phyloP scores from a whole-genome alignment of 2,888 invertebrate genomes.

The Tanaodytes sp. region DNA sequence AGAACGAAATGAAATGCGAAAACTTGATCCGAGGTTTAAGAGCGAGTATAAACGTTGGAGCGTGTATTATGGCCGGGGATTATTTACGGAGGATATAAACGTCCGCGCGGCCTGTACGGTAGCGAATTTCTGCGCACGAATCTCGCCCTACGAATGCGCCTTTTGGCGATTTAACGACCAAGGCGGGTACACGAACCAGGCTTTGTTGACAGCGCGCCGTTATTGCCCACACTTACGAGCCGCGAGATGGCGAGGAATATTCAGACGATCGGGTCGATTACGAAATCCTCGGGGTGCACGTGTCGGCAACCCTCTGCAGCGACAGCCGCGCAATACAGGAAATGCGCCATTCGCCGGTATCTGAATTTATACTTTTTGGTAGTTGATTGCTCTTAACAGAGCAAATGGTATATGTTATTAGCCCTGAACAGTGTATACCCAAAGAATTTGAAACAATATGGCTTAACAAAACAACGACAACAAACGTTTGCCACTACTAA shows the following conservation, averaged over 20 bases:
- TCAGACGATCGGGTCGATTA: slow-evolving; percentile 47
- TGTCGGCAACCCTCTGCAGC: slow-evolving; percentile 32
- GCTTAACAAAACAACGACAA: too few species aligned
- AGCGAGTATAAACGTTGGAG: slow-evolving; percentile 33
- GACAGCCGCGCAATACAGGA: too few species aligned
- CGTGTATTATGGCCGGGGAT: slow-evolving; percentile 56
- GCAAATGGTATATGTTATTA: too few species aligned
- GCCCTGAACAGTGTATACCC: too few species aligned
- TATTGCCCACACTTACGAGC: slow-evolving; percentile 59
- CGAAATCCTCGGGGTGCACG: slow-evolving; percentile 36
- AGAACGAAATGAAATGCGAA: slow-evolving; percentile 26
- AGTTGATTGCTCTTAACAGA: too few species aligned
- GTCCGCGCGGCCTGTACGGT: slow-evolving; percentile 56
- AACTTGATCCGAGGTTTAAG: slow-evolving; percentile 31
- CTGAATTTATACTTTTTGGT: too few species aligned
- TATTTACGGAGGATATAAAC: slow-evolving; percentile 70
- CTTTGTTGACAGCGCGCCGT: slow-evolving; percentile 64
- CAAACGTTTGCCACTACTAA: too few species aligned
- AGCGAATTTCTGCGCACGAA: slow-evolving; percentile 32
- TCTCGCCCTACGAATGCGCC: slow-evolving; percentile 33
- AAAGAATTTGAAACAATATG: too few species aligned
- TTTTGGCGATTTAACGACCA: slow-evolving; percentile 65
- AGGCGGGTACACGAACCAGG: slow-evolving; percentile 57
- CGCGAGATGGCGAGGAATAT: slow-evolving; percentile 55
- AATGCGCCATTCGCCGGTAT: too few species aligned